Evolutionary conservation across 2,113 vertebrate genomes (phyloP).

Genomic region (Leiothrix lutea): DNA sequence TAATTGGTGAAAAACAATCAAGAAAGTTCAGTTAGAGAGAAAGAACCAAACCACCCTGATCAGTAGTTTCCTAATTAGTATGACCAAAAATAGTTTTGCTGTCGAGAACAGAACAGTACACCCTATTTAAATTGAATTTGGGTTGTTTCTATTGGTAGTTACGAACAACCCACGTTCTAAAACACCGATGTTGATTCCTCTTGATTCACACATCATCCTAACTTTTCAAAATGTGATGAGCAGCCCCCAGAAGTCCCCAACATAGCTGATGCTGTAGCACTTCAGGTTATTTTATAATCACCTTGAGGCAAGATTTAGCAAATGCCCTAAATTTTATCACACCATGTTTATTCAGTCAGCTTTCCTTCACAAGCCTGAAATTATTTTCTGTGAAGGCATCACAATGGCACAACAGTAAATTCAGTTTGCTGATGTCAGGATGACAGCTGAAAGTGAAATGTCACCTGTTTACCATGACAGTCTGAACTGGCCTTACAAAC

Average conservation of each 20-base stretch:
- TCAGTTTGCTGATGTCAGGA: not conserved
- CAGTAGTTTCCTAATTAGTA: not conserved
- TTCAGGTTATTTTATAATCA: not conserved
- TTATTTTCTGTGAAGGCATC: not conserved
- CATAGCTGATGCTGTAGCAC: not conserved
- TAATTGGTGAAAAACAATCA: not conserved
- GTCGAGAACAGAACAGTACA: not conserved
- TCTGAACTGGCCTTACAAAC: not conserved
- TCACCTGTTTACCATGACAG: not conserved
- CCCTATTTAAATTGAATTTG: not conserved
- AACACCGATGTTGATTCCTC: accelerated
- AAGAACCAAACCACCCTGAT: not conserved
- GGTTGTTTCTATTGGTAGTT: not conserved
- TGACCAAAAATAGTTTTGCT: not conserved
- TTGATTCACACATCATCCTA: not conserved
- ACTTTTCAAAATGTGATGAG: not conserved
- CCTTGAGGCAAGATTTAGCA: not conserved
- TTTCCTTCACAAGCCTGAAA: not conserved
- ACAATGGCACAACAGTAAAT: not conserved
- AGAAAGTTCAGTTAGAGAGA: not conserved
- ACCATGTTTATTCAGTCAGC: not conserved
- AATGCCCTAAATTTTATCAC: not conserved
- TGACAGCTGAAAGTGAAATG: not conserved
- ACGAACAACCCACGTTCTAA: not conserved
- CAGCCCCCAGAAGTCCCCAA: not conserved